Percentiles rank a stretch among this genome's conserved stretches.
phyloP scores from a whole-genome alignment of 2,888 invertebrate genomes.

The Adela reaumurella region DNA sequence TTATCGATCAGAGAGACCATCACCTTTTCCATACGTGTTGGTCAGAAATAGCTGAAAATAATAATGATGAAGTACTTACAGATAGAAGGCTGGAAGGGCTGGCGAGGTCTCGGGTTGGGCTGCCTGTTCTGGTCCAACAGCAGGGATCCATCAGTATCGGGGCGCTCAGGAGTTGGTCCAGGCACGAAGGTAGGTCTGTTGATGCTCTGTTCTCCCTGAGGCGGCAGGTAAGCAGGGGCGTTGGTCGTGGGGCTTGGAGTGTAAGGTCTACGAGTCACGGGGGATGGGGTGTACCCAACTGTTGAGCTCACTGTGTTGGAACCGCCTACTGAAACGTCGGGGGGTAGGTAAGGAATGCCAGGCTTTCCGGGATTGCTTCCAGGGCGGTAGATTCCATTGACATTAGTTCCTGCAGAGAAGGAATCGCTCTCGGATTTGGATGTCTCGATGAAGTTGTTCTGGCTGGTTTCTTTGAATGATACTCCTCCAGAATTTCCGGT shows the following conservation, averaged over 20 bases:
- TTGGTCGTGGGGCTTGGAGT: conserved; percentile 32
- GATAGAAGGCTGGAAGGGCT: conserved; percentile 4
- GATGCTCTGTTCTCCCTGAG: conserved; percentile 27
- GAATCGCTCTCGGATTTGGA: conserved; percentile 21
- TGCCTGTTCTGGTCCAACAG: conserved; percentile 24
- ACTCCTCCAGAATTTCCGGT: conserved; percentile 23
- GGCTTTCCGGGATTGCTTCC: conserved; percentile 34
- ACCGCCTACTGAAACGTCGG: conserved; percentile 26
- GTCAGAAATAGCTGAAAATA: too few relatives aligned
- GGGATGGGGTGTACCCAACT: conserved; percentile 24
- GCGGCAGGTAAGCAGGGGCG: conserved; percentile 42
- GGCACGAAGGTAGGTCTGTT: conserved; percentile 29
- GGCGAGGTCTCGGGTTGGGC: conserved; percentile 12
- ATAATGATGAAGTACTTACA: neutral
- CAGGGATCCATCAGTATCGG: conserved; percentile 31
- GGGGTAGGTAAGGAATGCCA: conserved; percentile 48
- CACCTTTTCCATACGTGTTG: too few relatives aligned
- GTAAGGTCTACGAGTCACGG: conserved; percentile 6
- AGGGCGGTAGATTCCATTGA: conserved; percentile 28
- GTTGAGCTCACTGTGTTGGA: conserved; percentile 25
- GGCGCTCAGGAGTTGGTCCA: conserved; percentile 11
- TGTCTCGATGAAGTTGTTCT: conserved; percentile 32
- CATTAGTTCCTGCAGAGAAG: conserved; percentile 34
- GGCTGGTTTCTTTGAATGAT: conserved; percentile 20
- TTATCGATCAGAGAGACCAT: too few relatives aligned